Base-by-base conservation (phyloP, 2,797 vertebrate species). In the Urocyon cinereoargenteus region DNA sequence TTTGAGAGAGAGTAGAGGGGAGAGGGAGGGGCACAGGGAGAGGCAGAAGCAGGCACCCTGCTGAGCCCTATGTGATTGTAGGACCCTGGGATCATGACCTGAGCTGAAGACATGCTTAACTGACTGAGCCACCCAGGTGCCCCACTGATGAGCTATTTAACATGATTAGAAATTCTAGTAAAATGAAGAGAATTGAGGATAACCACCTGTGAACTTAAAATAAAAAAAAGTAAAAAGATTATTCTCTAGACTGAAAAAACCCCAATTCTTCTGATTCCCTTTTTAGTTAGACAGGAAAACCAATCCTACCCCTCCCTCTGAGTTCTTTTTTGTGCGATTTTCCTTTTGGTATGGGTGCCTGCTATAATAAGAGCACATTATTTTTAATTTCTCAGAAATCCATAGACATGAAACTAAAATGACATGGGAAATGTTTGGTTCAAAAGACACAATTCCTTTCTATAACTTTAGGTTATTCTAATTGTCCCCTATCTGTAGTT, bases 391-490 rank as follows among this genome's bases (percentile, higher is more conserved):
- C 78, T 83, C 51, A 51, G 34, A 57, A 94, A 87, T 70, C 77
- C 64, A 82, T 82, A 93, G 87, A 83, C n/a, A 89, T 79, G 28
- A 53, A 95, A 86, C 45, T 85, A 66, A 91, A 96, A 40, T 55
- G 62, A 93, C 70, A 68, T 4, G 49, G 98, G 98, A 97, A 95
- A 96, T 92, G 94, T 92, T 96, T 94, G 72, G 9, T 94, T 86
- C 59, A 86, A 61, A 97, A 97, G 97, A 92, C 70, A 90, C 66
- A 90, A 34, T 97, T 86, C 68, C 79, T 8, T 85, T 49, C 53
- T 31, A 12, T 19, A 73, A 40, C 28, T 68, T 68, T 93, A 94
- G 88, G 90, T 95, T 77, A 88, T 83, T 89, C 18, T 6, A 36
- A 51, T 83, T 87, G 96, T 90, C 59, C 15, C 11, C 91, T 81